A percentile compares a stretch with the other conserved stretches of the same genome.
phyloP scores from a whole-genome alignment of 2,888 invertebrate species.

The Aelia acuminata region DNA sequence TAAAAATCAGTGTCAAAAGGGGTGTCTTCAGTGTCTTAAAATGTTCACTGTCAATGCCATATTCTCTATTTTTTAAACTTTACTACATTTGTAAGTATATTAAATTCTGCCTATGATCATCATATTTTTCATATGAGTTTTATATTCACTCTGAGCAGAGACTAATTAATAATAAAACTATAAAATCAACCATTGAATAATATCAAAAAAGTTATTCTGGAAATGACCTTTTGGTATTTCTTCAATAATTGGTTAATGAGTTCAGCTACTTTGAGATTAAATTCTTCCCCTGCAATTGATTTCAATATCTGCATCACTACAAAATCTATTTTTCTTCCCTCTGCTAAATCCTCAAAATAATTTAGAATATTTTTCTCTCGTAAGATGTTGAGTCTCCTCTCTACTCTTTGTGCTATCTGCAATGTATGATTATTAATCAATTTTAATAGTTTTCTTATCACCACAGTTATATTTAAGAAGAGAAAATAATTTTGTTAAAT shows the following conservation, averaged over 20 bases:
- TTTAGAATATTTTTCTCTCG: constrained; percentile 32
- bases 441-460: too few relatives aligned
- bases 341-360: constrained; percentile 31
- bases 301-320: constrained; percentile 29
- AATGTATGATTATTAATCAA: background rate
- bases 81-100: too few relatives aligned
- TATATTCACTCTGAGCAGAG: too few relatives aligned
- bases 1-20: too few relatives aligned
- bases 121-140: too few relatives aligned
- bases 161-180: too few relatives aligned
- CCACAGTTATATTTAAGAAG: too few relatives aligned
- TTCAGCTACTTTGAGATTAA: constrained; percentile 8
- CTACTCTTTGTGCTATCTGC: constrained; percentile 1
- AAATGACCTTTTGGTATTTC: constrained; percentile 24
- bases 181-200: background rate
- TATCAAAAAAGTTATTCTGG: background rate
- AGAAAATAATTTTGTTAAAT: too few relatives aligned
- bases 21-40: too few relatives aligned
- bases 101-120: too few relatives aligned
- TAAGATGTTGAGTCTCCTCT: constrained; percentile 22
- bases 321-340: constrained; percentile 25
- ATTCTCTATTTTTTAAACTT: too few relatives aligned
- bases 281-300: constrained; percentile 28
- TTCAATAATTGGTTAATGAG: constrained; percentile 12
- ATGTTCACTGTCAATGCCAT: too few relatives aligned